Conservation (phyloP, 2,797 vertebrate species). For the Psittacula derbiana region DNA sequence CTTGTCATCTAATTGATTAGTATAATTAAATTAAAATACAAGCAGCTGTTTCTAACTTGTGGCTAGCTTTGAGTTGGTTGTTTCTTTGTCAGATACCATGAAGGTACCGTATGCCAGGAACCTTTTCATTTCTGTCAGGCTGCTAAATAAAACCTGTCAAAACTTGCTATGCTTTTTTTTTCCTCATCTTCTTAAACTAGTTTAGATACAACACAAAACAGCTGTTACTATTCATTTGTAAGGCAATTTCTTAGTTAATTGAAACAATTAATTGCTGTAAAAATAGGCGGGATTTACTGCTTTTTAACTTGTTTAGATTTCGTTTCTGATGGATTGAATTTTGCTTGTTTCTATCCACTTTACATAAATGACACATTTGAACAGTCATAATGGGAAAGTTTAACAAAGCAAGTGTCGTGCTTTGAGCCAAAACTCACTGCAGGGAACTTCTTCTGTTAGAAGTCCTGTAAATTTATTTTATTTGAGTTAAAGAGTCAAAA, state of each 20-base stretch:
- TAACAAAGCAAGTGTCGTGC: background rate
- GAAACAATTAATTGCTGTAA: background rate
- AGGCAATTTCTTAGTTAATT: background rate
- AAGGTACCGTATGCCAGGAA: background rate
- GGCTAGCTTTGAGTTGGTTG: background rate
- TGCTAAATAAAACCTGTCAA: background rate
- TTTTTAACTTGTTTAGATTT: background rate
- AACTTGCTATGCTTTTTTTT: background rate
- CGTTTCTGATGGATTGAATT: background rate
- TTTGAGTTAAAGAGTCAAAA: background rate
- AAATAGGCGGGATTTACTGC: background rate
- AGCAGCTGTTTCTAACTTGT: background rate
- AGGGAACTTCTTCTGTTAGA: background rate
- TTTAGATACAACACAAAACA: background rate
- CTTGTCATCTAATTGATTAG: background rate
- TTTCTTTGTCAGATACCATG: background rate
- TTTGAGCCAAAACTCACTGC: background rate
- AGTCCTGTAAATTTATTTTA: background rate
- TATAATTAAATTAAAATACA: background rate
- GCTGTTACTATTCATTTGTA: background rate
- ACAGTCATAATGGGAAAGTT: background rate
- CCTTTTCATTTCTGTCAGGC: background rate
- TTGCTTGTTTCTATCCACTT: background rate
- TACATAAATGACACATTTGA: background rate
- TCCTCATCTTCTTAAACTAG: background rate